A percentile compares a stretch with the other conserved stretches of the same genome.
These are phyloP conservation scores for Limnodromus scolopaceus DNA, from an alignment of 2,797 vertebrate genomes.

Conservation along the genomic window DNA sequence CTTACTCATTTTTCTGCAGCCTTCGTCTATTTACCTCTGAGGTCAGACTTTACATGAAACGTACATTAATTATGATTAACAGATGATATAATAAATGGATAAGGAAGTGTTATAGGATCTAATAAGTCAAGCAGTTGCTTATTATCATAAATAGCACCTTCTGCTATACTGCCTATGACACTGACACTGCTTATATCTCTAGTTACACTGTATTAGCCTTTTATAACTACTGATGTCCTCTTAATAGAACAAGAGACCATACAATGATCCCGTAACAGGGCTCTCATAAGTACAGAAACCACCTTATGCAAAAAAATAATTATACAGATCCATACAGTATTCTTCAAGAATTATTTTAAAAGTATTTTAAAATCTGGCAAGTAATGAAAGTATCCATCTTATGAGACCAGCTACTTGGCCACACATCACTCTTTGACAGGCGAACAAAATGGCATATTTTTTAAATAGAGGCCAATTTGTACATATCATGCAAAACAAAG, in stretches of 20 bases:
- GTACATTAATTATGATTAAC: background rate
- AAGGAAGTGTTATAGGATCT: background rate
- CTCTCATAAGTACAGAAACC: background rate
- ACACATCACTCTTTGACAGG: background rate
- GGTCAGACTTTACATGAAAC: background rate
- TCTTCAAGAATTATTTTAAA: background rate
- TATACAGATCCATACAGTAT: background rate
- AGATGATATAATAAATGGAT: background rate
- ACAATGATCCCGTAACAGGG: rapidly evolving
- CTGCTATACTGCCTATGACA: background rate
- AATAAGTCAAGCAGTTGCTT: background rate
- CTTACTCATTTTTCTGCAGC: background rate
- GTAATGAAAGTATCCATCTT: background rate
- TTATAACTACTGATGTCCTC: background rate
- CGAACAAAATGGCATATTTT: background rate
- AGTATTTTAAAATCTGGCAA: background rate
- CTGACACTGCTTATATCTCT: background rate
- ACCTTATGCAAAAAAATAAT: background rate
- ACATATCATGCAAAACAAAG: background rate
- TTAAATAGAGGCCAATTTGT: background rate
- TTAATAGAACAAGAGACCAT: background rate
- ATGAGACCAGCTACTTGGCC: background rate
- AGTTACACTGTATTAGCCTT: background rate
- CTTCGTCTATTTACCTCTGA: background rate
- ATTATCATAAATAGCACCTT: background rate